Percentiles rank a stretch among this genome's conserved stretches.
Conservation (phyloP, 2,888 invertebrate species). For the Synergus laeviventris region DNA sequence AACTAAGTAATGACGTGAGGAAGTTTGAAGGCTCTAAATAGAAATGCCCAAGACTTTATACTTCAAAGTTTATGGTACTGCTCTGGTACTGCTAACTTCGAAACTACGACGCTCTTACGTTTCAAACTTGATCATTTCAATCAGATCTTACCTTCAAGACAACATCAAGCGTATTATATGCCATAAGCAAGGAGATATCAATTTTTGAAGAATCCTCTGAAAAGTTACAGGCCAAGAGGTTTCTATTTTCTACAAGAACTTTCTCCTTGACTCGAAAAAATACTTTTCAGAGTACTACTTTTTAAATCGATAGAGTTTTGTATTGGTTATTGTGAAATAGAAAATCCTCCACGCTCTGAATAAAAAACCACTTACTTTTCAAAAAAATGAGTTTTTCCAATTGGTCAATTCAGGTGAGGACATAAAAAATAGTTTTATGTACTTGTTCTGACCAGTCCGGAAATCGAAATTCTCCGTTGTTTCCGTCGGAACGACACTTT, state of each 20-base stretch:
- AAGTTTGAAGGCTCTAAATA: neutral
- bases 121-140: neutral
- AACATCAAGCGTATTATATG: neutral
- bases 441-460: conserved; percentile 11
- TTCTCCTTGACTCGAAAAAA: neutral
- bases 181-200: neutral
- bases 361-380: neutral
- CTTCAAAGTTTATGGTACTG: neutral
- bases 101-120: neutral
- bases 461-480: conserved; percentile 27
- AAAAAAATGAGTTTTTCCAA: neutral
- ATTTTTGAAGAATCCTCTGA: no score
- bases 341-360: neutral
- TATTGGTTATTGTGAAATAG: neutral
- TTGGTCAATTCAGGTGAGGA: neutral
- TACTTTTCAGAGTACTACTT: neutral
- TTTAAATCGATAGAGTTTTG: neutral
- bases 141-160: neutral
- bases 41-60: neutral
- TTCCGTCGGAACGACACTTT: conserved; percentile 28
- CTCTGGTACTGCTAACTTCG: neutral
- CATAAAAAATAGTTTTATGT: conserved; percentile 15
- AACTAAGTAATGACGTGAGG: neutral
- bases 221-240: no score
- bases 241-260: neutral